Evolutionary conservation across 2,888 invertebrate species (phyloP).

Genomic region (Corbicula japonica): DNA sequence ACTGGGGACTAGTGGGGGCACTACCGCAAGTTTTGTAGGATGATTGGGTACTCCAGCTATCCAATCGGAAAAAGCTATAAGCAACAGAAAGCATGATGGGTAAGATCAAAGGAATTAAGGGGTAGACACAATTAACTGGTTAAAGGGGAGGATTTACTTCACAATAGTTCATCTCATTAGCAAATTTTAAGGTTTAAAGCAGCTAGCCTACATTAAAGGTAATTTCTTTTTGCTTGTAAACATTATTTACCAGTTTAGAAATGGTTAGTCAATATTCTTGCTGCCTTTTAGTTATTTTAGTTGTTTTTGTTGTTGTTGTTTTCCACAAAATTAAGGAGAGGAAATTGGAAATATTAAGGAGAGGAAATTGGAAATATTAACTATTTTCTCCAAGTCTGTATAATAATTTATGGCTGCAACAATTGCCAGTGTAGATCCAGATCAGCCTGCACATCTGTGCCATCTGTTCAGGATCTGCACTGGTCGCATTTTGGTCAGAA

Average conservation of each 20-base stretch:
- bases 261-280: too few relatives aligned
- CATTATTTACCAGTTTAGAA: not conserved
- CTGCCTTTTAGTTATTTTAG: too few relatives aligned
- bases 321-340: too few relatives aligned
- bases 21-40: conserved; percentile 83
- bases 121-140: not conserved
- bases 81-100: conserved; percentile 48
- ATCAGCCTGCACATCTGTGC: too few relatives aligned
- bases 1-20: conserved; percentile 89
- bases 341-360: too few relatives aligned
- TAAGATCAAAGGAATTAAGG: conserved; percentile 5
- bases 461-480: too few relatives aligned
- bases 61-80: conserved; percentile 72
- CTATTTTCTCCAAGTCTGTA: too few relatives aligned
- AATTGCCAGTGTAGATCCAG: too few relatives aligned
- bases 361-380: too few relatives aligned
- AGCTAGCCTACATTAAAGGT: not conserved
- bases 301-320: too few relatives aligned
- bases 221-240: not conserved
- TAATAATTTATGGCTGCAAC: too few relatives aligned
- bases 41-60: conserved; percentile 81
- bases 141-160: conserved; percentile 10
- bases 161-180: conserved; percentile 1
- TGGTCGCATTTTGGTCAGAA: too few relatives aligned
- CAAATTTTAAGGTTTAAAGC: not conserved